Percentiles rank a stretch among this genome's conserved stretches.
These are phyloP conservation scores for Apostichopus leukothele DNA, from an alignment of 53 echinoderm and acorn worm species.

Conservation along the genomic window DNA sequence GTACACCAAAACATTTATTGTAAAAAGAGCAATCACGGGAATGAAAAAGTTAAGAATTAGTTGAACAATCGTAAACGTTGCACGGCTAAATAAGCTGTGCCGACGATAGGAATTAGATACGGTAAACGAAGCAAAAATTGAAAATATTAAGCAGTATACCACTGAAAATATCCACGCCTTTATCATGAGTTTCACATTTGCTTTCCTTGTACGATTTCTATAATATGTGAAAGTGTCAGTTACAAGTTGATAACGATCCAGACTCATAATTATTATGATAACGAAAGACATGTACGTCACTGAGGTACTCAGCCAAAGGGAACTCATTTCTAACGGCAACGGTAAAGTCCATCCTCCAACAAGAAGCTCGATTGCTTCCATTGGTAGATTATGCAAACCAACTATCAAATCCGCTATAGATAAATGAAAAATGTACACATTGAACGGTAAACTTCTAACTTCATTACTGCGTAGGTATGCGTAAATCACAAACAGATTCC, in stretches of 20 bases:
- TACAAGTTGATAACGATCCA: slow-evolving; percentile 12
- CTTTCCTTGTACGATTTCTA: not conserved
- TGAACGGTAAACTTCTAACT: slow-evolving; percentile 9
- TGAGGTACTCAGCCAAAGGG: not conserved
- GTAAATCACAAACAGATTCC: not conserved
- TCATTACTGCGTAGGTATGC: not conserved
- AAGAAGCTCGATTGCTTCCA: not conserved
- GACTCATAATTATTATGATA: not conserved
- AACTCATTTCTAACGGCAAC: no score
- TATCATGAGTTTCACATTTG: not conserved
- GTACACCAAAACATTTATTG: not conserved
- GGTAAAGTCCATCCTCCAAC: not conserved
- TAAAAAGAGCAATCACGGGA: not conserved
- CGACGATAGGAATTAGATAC: not conserved
- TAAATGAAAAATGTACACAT: slow-evolving; percentile 21
- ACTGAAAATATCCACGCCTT: not conserved
- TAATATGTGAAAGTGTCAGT: not conserved
- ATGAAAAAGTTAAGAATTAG: not conserved
- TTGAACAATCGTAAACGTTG: not conserved
- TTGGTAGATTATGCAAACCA: not conserved
- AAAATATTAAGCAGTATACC: not conserved
- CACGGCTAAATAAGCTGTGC: not conserved
- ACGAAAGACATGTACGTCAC: not conserved
- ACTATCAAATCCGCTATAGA: slow-evolving; percentile 17
- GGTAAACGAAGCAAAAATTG: not conserved